Base-by-base conservation (phyloP, 2,888 invertebrate species). In the Agrochola circellaris region DNA sequence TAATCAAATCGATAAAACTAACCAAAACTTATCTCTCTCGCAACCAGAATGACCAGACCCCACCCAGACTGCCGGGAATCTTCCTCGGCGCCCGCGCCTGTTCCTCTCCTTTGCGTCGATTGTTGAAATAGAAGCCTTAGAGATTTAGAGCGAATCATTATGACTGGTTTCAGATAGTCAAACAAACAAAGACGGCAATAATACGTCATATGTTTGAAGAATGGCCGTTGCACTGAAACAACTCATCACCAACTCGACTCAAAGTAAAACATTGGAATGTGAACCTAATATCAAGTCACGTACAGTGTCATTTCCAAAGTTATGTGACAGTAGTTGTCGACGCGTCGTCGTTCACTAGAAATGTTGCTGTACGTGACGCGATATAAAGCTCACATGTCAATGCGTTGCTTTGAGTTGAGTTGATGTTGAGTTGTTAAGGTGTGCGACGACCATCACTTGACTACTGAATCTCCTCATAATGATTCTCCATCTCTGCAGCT, bases 161-260 rank as follows among this genome's bases (percentile, higher is more conserved):
- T 26, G 2, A 26, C 0, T 58, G 15, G 58, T 0, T 58, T 23
- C 61, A 34, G 61, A 6, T 11, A 34, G 13, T 17, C 60, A 8
- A 60, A 17, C 61, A 61, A 61, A 61, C 11, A 20, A 30, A 61
- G 30, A 30, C 30, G 4, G 2, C 20, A 11, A 45, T 26, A 42
- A 26, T 5, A 20, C 20, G 6, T 45, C 17, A 65, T 26, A 20
- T 61, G 26, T 26, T 45, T 45, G 45, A 0, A 0, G 3, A 45
- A 45, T 26, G 38, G 45, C 26, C 20, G 26, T 48, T 51, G 30
- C 67, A 34, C 34, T 9, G 15, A 30, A 67, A 34, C 23, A 15
- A 23, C 67, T 34, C 1, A 67, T 34, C 54, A 34, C n/a, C n/a
- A 54, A 68, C 68, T 68, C 34, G 6, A 68, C 51, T 34, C 61